These are phyloP conservation scores for Patella ulyssiponensis DNA, from an alignment of 2,888 invertebrate genomes.

Conservation along the genomic window DNA sequence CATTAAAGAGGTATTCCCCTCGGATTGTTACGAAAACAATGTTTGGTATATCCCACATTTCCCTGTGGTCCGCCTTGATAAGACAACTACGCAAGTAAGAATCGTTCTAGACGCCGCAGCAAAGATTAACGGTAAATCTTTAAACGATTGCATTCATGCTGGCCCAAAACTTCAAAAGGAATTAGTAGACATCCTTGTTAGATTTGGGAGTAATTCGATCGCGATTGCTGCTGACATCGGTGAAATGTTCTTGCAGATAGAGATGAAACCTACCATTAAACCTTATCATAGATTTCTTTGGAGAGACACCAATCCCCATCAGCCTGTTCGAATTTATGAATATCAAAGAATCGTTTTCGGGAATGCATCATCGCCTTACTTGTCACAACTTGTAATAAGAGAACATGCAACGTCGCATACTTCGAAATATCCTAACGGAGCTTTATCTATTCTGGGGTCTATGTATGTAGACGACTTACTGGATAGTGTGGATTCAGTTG, in stretches of 20 bases:
- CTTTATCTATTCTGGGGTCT: no score
- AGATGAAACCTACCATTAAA: background rate
- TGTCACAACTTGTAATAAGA: background rate
- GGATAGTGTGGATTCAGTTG: no score
- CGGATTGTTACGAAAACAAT: no score
- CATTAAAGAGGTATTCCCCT: no score
- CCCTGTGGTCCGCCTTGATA: no score
- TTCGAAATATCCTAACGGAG: no score
- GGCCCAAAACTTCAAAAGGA: conserved; percentile 2
- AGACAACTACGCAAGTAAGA: no score
- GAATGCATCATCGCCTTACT: background rate
- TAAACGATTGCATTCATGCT: background rate
- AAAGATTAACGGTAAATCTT: background rate
- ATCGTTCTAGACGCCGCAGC: background rate
- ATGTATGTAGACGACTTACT: no score
- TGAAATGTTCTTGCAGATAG: no score
- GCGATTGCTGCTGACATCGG: no score
- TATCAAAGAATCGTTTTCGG: background rate
- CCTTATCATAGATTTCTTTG: background rate
- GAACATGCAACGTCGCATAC: background rate
- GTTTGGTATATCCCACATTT: no score
- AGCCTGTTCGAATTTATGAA: background rate
- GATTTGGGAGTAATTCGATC: no score
- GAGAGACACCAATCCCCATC: background rate
- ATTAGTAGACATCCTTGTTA: background rate